Evolutionary conservation across 2,888 invertebrate genomes (phyloP), one percentile per base, ranked within the genome.

Genomic region (Hedychridium roseum): DNA sequence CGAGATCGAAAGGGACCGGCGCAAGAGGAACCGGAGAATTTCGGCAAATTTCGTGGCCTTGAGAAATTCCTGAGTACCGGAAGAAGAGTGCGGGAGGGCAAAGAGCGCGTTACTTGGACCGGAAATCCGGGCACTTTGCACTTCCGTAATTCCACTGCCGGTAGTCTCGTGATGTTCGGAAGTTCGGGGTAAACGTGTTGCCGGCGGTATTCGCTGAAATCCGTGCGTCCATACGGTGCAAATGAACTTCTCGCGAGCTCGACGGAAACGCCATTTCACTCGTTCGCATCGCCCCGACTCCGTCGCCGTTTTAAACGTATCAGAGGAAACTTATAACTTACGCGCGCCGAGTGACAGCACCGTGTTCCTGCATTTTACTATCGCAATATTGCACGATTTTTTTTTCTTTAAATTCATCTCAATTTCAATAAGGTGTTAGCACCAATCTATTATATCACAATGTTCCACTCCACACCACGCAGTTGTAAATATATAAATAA

Each of bases 391-490:
- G 76, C 77, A 78, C 77, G 70, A 73, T 66, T 71, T 59, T 53
- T 57, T 51, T 52, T 60, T 64, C 58, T 54, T 60, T 63, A 75
- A 78, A 77, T 73, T 76, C 70, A 71, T 78, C 58, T 76, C 74
- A 78, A 75, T 78, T 76, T 78, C 73, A 78, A 76, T 76, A 78
- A 78, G 78, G 77, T 78, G 76, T 78, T 78, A 78, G 78, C 78
- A 78, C 78, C 78, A 78, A 78, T 78, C 78, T 78, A 78, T 78
- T 76, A 78, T 78, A 78, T 78, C 78, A 78, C 78, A 78, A 78
- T 78, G 75, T 78, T 78, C 73, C 76, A 78, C 77, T 77, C 74
- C 78, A 78, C 77, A 77, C 78, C 77, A 78, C 76, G 76, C 77
- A 70, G 64, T 77, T 77, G 77, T 77, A 77, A 78, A 77, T 77